These are phyloP conservation scores for Neodiprion virginianus DNA, from an alignment of 1,140 invertebrate genomes.

Conservation along the genomic window DNA sequence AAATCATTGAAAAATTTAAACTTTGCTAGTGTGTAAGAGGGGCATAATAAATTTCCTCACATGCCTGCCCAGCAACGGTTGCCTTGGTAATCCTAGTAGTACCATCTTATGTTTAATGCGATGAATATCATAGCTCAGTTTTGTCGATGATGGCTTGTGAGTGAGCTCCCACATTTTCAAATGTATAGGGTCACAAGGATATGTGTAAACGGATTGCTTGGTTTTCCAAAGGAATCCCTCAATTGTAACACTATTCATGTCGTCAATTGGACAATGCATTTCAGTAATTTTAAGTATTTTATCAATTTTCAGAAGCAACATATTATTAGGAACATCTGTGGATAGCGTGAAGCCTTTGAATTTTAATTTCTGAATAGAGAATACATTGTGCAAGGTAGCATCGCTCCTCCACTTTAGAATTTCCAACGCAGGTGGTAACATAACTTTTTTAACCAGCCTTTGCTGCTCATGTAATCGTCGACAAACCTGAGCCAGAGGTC, in stretches of 20 bases:
- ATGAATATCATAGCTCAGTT: no score
- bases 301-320: not conserved
- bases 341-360: conserved; percentile 10
- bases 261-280: not conserved
- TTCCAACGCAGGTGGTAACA: not conserved
- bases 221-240: not conserved
- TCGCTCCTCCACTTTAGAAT: not conserved
- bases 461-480: not conserved
- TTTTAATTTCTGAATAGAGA: not conserved
- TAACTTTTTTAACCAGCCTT: not conserved
- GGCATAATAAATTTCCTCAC: no score
- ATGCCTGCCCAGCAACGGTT: no score
- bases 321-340: conserved; percentile 16
- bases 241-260: not conserved
- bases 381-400: not conserved
- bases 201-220: conserved; percentile 12
- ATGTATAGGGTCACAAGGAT: conserved; percentile 14
- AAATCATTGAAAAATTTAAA: no score
- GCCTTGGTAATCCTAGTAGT: no score
- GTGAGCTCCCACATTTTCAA: conserved; percentile 18
- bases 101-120: no score
- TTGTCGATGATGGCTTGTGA: not conserved
- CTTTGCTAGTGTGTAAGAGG: no score
- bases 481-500: not conserved
- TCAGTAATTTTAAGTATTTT: not conserved